Percentiles rank a stretch among this genome's conserved stretches.
These are phyloP conservation scores for Gari tellinella DNA, from an alignment of 2,888 invertebrate genomes.

Conservation along the genomic window DNA sequence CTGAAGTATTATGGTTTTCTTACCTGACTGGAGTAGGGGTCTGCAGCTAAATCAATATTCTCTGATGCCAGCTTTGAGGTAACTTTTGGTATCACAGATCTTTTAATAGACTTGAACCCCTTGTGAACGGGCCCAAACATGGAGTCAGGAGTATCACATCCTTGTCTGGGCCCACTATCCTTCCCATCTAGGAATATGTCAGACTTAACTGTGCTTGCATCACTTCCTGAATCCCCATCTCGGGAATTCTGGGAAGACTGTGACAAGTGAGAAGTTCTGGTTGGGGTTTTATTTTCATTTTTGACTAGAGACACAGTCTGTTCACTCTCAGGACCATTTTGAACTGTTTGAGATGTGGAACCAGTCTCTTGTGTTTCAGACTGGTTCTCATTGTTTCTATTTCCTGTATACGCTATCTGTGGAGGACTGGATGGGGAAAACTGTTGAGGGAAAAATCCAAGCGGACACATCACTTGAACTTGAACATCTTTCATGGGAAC, in stretches of 20 bases:
- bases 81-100: constrained; percentile 78
- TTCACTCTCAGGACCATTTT: constrained; percentile 16
- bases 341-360: constrained; percentile 19
- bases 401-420: constrained; percentile 8
- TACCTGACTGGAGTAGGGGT: constrained; percentile 78
- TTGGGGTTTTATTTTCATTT: constrained; percentile 14
- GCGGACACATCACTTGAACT: constrained; percentile 68
- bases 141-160: constrained; percentile 44
- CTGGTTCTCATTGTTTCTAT: constrained; percentile 9
- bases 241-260: constrained; percentile 52
- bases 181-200: constrained; percentile 23
- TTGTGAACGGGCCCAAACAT: constrained; percentile 45
- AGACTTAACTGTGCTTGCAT: constrained; percentile 49
- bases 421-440: constrained; percentile 31
- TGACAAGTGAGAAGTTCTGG: constrained; percentile 33
- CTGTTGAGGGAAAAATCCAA: constrained; percentile 46
- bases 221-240: constrained; percentile 55
- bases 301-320: constrained; percentile 40
- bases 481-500: constrained; percentile 63
- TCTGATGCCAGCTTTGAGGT: constrained; percentile 82
- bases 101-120: constrained; percentile 66
- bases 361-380: constrained; percentile 23
- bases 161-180: constrained; percentile 10
- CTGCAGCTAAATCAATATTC: constrained; percentile 80
- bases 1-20: background rate